These are phyloP conservation scores for Taurulus bubalis DNA, from an alignment of 2,113 vertebrate species.

Conservation along the genomic window DNA sequence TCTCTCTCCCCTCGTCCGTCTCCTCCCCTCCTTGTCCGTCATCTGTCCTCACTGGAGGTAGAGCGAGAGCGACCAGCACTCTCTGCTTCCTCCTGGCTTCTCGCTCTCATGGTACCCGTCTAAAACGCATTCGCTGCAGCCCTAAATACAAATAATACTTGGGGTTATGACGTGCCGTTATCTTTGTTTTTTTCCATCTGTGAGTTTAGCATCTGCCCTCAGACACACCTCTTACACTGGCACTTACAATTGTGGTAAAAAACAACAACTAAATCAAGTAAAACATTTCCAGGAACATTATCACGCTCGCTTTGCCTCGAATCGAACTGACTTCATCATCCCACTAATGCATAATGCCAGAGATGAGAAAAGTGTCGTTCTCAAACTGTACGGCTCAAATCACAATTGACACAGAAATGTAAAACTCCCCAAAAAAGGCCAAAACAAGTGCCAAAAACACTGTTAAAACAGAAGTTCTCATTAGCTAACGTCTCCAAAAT, in stretches of 20 bases:
- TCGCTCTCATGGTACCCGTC: conserved; percentile 43
- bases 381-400: conserved; percentile 10
- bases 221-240: conserved; percentile 19
- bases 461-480: conserved; percentile 9
- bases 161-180: conserved; percentile 21
- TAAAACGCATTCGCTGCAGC: conserved; percentile 48
- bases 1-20: not conserved
- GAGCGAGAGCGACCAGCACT: conserved; percentile 26
- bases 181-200: conserved; percentile 29
- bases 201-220: conserved; percentile 21
- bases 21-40: conserved; percentile 7
- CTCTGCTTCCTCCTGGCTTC: conserved; percentile 49
- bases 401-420: not conserved
- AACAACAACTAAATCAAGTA: not conserved
- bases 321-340: not conserved
- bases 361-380: not conserved
- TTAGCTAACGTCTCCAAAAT: conserved; percentile 18
- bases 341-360: not conserved
- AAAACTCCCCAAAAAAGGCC: conserved; percentile 20
- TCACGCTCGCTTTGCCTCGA: conserved; percentile 27
- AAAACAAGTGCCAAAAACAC: conserved; percentile 66
- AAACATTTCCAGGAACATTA: not conserved
- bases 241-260: conserved; percentile 18
- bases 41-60: conserved; percentile 31
- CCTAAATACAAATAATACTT: conserved; percentile 10